phyloP scores from a whole-genome alignment of 2,797 vertebrate genomes.

The Megalops cyprinoides region DNA sequence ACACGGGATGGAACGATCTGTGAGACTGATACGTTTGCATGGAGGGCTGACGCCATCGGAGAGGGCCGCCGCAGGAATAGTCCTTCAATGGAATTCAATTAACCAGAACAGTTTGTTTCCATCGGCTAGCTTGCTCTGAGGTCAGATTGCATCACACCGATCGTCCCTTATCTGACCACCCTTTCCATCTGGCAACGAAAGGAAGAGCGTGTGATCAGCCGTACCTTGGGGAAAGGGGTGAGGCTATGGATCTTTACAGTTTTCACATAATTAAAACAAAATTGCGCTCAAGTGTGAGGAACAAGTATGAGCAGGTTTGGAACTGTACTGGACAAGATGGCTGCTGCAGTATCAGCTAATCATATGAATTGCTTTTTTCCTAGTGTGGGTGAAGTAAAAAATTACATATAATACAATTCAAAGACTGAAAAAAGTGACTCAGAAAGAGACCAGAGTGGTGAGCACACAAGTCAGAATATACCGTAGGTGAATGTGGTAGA shows the following conservation, averaged over 20 bases:
- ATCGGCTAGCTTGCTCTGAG: slow-evolving; percentile 38
- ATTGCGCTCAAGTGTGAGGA: background rate
- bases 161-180: slow-evolving; percentile 35
- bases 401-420: no score
- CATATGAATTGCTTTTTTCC: background rate
- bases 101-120: slow-evolving; percentile 52
- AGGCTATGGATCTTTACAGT: background rate
- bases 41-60: slow-evolving; percentile 30
- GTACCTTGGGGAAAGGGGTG: background rate
- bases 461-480: no score
- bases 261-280: slow-evolving; percentile 10
- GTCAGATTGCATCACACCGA: slow-evolving; percentile 42
- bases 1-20: slow-evolving; percentile 48
- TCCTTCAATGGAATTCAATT: slow-evolving; percentile 58
- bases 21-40: slow-evolving; percentile 43
- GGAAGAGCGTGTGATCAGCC: background rate
- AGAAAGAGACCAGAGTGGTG: no score
- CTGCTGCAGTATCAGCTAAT: background rate
- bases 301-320: background rate
- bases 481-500: no score
- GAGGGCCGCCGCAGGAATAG: slow-evolving; percentile 43
- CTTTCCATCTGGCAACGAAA: slow-evolving; percentile 40
- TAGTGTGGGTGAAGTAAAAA: no score
- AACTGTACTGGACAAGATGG: background rate
- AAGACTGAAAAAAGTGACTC: no score